Base-by-base conservation (phyloP, 2,797 vertebrate genomes). In the Bryconaethiops microstoma region DNA sequence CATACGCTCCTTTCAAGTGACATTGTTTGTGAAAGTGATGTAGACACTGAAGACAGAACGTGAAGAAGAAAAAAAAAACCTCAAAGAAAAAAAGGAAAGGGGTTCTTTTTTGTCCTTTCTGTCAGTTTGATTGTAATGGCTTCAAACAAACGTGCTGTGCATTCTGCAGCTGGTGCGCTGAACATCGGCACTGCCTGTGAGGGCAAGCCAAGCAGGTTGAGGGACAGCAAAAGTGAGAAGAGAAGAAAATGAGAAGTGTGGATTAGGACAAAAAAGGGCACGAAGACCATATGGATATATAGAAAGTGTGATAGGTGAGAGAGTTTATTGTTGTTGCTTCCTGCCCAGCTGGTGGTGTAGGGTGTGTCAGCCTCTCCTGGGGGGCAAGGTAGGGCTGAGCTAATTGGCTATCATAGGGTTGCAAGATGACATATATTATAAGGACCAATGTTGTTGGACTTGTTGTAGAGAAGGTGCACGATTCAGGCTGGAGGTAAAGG, bases 1-100 rank as follows among this genome's bases (percentile, higher is more conserved):
- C 76, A 54, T 40, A 72, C 64, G 25, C 23, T 75, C 64, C 86
- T 86, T 87, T 86, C 78, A 87, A 84, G 86, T 84, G 80, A 83
- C 80, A 72, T 72, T 84, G 78, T 85, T 84, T 84, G 74, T 67
- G 73, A 79, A 86, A 86, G 80, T 12, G 74, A 81, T 78, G 69
- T 75, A 63, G 78, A 79, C 78, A 70, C 77, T 21, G 77, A 87
- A 85, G 77, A 59, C 57, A 74, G 60, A 59, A 64, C 2, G 63
- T 69, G 67, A 55, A 29, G 29, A 29, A 29, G 29, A 29, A 29
- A 29, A 29, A 29, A 76, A 81, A 76, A 59, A 63, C 21, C 52
- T 72, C 8, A 21, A 50, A 82, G 82, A 60, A 69, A 72, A 60
- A 63, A 82, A 52, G 63, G 54, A 83, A 77, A 70, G 21, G 48